Conservation (phyloP, 2,888 invertebrate species). For the Drosophila bunnanda region DNA sequence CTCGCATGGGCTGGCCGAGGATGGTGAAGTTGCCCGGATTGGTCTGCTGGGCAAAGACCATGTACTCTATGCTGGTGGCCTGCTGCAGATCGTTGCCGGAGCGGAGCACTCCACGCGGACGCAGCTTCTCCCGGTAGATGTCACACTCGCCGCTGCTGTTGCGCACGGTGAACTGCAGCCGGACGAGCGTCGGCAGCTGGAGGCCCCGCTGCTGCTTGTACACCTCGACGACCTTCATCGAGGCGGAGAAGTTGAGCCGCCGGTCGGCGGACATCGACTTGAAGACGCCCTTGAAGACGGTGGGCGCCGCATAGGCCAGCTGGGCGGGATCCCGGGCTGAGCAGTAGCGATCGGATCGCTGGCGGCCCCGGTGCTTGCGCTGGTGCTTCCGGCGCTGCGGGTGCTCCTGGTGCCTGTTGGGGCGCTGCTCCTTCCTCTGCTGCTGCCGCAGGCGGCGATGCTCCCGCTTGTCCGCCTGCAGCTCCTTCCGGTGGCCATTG, state of each 20-base stretch:
- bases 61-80: constrained; percentile 80
- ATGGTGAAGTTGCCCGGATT: constrained; percentile 84
- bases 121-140: constrained; percentile 83
- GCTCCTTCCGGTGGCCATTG: constrained; percentile 49
- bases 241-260: constrained; percentile 87
- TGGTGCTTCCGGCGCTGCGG: constrained; percentile 59
- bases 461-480: constrained; percentile 41
- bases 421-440: constrained; percentile 48
- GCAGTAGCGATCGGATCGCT: constrained; percentile 85
- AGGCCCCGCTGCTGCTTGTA: constrained; percentile 87
- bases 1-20: constrained; percentile 84
- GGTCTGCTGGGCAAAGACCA: constrained; percentile 84
- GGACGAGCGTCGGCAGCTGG: constrained; percentile 81
- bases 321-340: constrained; percentile 88
- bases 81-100: constrained; percentile 83
- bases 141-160: constrained; percentile 84
- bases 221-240: constrained; percentile 88
- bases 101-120: constrained; percentile 82
- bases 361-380: constrained; percentile 64
- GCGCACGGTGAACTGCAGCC: constrained; percentile 83
- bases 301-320: constrained; percentile 88
- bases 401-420: constrained; percentile 47
- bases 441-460: constrained; percentile 42
- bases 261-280: constrained; percentile 87
- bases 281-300: constrained; percentile 88